These are phyloP conservation scores for Diadumene lineata DNA, from an alignment of 92 coral and sea anemone genomes.

Conservation along the genomic window DNA sequence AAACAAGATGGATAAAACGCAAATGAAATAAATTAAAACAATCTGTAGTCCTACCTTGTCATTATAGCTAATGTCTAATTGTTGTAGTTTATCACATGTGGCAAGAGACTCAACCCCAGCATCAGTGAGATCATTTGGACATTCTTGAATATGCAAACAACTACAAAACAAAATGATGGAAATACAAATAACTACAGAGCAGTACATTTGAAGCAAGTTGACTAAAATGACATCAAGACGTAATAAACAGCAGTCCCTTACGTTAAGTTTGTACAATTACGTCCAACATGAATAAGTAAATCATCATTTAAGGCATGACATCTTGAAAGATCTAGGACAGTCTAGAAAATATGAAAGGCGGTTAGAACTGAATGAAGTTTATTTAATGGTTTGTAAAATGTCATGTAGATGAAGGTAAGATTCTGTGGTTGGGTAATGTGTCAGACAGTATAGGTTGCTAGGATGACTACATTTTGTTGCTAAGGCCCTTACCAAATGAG, in stretches of 20 bases:
- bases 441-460: neutral
- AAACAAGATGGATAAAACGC: neutral
- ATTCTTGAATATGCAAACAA: constrained; percentile 70
- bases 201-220: neutral
- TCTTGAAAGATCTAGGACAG: constrained; percentile 66
- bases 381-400: no score
- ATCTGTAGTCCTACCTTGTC: constrained; percentile 55
- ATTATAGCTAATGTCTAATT: constrained; percentile 66
- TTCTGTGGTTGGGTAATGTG: neutral
- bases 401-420: neutral
- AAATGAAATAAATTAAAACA: neutral
- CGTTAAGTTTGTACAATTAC: constrained; percentile 69
- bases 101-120: constrained; percentile 76
- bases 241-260: constrained; percentile 19
- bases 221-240: neutral
- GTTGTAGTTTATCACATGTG: constrained; percentile 73
- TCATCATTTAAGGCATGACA: constrained; percentile 70
- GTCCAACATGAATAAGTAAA: constrained; percentile 65
- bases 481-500: constrained; percentile 57
- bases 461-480: neutral
- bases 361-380: neutral
- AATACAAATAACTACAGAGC: no score
- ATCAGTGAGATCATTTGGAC: constrained; percentile 74
- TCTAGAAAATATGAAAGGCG: constrained; percentile 32
- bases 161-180: no score